Evolutionary conservation across 53 echinoderm and acorn worm species (phyloP).

Genomic region (Henricia sp.): DNA sequence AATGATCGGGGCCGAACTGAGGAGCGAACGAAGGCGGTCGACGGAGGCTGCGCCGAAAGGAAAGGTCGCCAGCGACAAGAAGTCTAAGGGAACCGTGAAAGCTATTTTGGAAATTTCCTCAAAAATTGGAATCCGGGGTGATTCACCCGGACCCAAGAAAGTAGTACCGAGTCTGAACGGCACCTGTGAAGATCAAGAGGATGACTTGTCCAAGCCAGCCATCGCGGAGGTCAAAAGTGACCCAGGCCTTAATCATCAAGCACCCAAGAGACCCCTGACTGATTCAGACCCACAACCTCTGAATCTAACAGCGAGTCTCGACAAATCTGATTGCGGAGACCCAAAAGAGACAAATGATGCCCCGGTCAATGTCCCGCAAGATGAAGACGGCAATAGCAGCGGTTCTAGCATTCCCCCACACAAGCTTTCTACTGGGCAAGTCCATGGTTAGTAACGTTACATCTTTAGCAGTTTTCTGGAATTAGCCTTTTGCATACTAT

Average conservation of each 20-base stretch:
- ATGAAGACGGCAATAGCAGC: conserved; percentile 18
- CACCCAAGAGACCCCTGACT: conserved; percentile 32
- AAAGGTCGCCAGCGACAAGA: conserved; percentile 6
- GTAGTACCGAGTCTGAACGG: neutral
- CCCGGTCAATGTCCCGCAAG: neutral
- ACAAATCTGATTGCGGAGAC: conserved; percentile 29
- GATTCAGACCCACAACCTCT: conserved; percentile 44
- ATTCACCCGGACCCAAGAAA: conserved; percentile 1
- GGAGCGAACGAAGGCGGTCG: conserved; percentile 42
- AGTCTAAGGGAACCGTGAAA: conserved; percentile 1
- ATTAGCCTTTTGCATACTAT: too few species aligned
- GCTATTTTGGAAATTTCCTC: neutral
- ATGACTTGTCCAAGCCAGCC: neutral
- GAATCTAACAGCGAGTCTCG: conserved; percentile 36
- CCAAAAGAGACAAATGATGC: conserved; percentile 27
- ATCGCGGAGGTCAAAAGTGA: conserved; percentile 4
- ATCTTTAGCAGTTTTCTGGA: too few species aligned
- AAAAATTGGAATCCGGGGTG: conserved; percentile 6
- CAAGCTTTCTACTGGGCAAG: too few species aligned
- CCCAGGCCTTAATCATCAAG: conserved; percentile 1
- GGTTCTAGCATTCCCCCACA: conserved; percentile 30
- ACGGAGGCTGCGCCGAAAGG: conserved; percentile 10
- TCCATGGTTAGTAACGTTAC: too few species aligned
- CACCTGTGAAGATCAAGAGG: neutral
- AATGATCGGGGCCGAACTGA: conserved; percentile 47